Evolutionary conservation across 2,888 invertebrate species (phyloP).

Genomic region (Selenia dentaria): DNA sequence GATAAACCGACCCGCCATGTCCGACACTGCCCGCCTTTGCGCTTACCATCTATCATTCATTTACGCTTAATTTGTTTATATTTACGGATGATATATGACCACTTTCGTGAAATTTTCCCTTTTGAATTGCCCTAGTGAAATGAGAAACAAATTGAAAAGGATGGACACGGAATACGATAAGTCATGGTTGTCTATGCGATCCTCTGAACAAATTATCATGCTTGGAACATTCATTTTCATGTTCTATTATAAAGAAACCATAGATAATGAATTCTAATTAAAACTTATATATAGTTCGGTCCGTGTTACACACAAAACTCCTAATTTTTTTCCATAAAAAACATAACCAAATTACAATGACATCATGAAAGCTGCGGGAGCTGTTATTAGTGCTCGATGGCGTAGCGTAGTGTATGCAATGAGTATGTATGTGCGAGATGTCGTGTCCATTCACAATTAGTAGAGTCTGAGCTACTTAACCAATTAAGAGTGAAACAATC

Average conservation of each 20-base stretch:
- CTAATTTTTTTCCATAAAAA: no score
- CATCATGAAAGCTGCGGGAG: neutral
- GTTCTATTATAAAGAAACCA: no score
- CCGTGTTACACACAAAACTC: no score
- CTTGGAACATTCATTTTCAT: no score
- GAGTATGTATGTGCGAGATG: conserved; percentile 35
- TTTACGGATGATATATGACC: conserved; percentile 43
- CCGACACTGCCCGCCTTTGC: conserved; percentile 50
- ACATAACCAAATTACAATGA: no score
- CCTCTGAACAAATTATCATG: no score
- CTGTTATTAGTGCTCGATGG: neutral
- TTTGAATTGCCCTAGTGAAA: conserved; percentile 32
- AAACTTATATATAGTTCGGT: no score
- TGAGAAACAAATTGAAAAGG: conserved; percentile 35
- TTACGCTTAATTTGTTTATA: conserved; percentile 56
- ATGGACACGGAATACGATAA: conserved; percentile 18
- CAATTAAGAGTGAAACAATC: conserved; percentile 81
- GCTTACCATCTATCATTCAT: conserved; percentile 56
- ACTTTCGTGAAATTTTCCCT: conserved; percentile 34
- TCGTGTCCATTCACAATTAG: conserved; percentile 76
- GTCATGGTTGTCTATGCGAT: conserved; percentile 11
- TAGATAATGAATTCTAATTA: no score
- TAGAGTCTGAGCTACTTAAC: conserved; percentile 75
- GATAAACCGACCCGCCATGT: conserved; percentile 64
- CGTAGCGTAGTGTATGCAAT: no score